Evolutionary conservation across 2,888 invertebrate genomes (phyloP).

Genomic region (Amiota communis): DNA sequence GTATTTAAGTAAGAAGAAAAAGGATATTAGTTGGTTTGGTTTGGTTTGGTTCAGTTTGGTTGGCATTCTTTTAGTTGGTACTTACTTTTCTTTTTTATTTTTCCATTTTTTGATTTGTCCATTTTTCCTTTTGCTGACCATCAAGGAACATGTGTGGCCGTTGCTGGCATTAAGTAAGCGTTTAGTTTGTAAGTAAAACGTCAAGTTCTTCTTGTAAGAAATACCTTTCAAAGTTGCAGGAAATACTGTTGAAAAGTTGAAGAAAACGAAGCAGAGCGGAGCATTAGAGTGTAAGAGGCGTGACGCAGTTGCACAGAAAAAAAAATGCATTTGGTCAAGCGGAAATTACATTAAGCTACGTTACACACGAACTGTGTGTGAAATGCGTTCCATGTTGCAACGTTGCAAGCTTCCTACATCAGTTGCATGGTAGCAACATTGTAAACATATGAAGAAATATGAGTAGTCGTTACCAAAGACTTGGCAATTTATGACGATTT

Average conservation of each 20-base stretch:
- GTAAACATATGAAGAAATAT: slow-evolving; percentile 49
- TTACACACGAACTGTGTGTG: slow-evolving; percentile 46
- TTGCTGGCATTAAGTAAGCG: neutral
- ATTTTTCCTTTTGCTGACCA: slow-evolving; percentile 25
- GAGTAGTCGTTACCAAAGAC: slow-evolving; percentile 37
- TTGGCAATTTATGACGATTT: too few relatives aligned
- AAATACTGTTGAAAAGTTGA: slow-evolving; percentile 46
- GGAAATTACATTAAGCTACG: slow-evolving; percentile 60
- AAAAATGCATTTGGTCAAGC: slow-evolving; percentile 25
- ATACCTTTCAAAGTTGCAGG: slow-evolving; percentile 28
- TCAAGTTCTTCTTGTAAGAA: neutral
- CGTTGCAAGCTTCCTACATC: neutral
- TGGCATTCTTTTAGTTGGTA: too few relatives aligned
- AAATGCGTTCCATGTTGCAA: too few relatives aligned
- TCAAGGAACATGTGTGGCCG: slow-evolving; percentile 10
- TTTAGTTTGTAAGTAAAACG: too few relatives aligned
- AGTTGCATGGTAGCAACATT: slow-evolving; percentile 57
- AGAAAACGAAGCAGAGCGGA: slow-evolving; percentile 48
- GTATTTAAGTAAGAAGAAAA: slow-evolving; percentile 21
- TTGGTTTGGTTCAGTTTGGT: too few relatives aligned
- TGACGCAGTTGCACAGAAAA: slow-evolving; percentile 7
- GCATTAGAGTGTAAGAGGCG: slow-evolving; percentile 7
- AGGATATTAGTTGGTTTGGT: slow-evolving; percentile 27
- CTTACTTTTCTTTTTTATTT: neutral
- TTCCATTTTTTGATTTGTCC: slow-evolving; percentile 8